These are phyloP conservation scores for Uloborus diversus DNA, from an alignment of 1,140 invertebrate genomes.

Conservation along the genomic window DNA sequence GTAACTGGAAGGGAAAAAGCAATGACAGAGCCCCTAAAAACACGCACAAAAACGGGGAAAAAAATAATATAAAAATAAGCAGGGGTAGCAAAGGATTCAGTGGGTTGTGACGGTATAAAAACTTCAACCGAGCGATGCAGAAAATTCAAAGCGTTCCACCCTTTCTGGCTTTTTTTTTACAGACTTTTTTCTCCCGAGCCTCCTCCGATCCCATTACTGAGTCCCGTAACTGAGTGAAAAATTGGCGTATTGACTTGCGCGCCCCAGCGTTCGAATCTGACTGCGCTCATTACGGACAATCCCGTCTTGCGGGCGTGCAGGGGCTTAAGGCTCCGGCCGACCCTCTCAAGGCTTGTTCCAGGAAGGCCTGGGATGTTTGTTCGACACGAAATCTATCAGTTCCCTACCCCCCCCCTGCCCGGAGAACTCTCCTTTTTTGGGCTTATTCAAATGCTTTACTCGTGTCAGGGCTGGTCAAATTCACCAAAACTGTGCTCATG, in stretches of 20 bases:
- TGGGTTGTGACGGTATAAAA: conserved; percentile 50
- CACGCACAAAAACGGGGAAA: conserved; percentile 6
- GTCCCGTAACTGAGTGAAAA: conserved; percentile 53
- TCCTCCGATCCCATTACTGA: conserved; percentile 24
- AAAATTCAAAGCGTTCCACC: conserved; percentile 53
- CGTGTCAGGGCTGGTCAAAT: conserved; percentile 51
- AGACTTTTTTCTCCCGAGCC: background rate
- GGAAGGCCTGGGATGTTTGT: conserved; percentile 51
- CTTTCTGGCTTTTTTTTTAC: conserved; percentile 34
- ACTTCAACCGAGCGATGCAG: conserved; percentile 49
- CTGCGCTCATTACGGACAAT: conserved; percentile 49
- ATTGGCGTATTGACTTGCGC: conserved; percentile 53
- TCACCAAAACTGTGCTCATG: conserved; percentile 38
- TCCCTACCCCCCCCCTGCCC: conserved; percentile 1
- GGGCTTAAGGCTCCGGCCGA: background rate
- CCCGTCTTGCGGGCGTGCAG: conserved; percentile 32
- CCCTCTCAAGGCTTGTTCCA: conserved; percentile 19
- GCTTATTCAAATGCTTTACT: conserved; percentile 56
- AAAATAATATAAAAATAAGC: conserved; percentile 11
- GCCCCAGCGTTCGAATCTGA: conserved; percentile 43
- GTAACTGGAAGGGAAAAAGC: conserved; percentile 41
- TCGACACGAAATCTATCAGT: conserved; percentile 55
- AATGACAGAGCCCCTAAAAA: conserved; percentile 16
- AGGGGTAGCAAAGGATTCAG: conserved; percentile 31
- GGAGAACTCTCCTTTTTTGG: background rate